Evolutionary conservation across 2,888 invertebrate genomes (phyloP).

Genomic region (Platycheirus albimanus): DNA sequence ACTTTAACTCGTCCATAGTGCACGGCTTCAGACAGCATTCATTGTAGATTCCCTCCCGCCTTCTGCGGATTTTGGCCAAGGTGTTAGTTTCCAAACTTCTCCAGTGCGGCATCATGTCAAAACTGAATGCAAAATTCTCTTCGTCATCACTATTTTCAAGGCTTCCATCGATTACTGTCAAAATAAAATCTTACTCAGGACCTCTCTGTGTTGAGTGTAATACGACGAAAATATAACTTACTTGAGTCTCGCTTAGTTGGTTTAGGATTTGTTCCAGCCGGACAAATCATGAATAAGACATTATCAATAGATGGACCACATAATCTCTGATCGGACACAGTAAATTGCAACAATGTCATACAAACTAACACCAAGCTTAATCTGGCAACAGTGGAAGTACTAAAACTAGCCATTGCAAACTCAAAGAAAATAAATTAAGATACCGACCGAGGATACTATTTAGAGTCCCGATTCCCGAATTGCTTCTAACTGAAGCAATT

Average conservation of each 20-base stretch:
- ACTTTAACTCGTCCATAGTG: neutral
- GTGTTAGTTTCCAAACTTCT: constrained; percentile 4
- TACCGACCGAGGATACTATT: neutral
- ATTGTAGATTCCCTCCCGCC: constrained; percentile 19
- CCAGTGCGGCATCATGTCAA: constrained; percentile 16
- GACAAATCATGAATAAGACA: constrained; percentile 10
- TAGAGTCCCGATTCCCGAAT: neutral
- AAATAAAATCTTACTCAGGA: neutral
- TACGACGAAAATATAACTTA: neutral
- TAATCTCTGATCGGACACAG: constrained; percentile 12
- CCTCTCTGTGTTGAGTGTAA: neutral
- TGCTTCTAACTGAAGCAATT: constrained; percentile 37
- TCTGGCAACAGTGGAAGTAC: neutral
- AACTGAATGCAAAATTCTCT: constrained; percentile 10
- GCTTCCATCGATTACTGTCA: neutral
- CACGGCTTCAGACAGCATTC: constrained; percentile 23
- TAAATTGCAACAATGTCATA: neutral
- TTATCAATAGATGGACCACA: constrained; percentile 13
- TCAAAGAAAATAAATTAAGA: neutral
- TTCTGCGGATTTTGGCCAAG: constrained; percentile 17
- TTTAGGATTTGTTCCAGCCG: neutral
- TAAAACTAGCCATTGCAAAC: neutral
- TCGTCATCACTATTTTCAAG: neutral
- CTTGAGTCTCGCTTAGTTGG: neutral
- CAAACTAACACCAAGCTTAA: neutral